A percentile compares a stretch with the other conserved stretches of the same genome.
Conservation (phyloP, 2,888 invertebrate species). For the Phortica magna region DNA sequence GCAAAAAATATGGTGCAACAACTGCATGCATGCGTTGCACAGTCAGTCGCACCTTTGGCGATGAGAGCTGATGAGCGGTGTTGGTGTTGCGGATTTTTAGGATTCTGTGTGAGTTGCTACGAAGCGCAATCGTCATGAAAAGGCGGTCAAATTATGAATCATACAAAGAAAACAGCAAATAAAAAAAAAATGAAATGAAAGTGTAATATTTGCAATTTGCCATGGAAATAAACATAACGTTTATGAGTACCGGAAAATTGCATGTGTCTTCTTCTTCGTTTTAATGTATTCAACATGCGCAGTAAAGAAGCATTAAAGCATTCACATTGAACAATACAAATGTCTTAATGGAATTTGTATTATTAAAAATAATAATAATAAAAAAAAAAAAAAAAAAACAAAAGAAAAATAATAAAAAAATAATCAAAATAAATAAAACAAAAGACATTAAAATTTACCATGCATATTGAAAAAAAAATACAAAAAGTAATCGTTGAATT, state of each 20-base stretch:
- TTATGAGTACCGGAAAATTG: too few relatives aligned
- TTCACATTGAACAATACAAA: too few relatives aligned
- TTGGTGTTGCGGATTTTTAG: background rate
- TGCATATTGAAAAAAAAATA: background rate
- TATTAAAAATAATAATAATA: background rate
- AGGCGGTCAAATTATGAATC: background rate
- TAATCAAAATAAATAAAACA: background rate
- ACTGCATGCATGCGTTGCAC: conserved; percentile 48
- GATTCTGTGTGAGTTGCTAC: background rate
- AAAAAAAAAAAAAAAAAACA: background rate
- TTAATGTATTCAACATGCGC: too few relatives aligned
- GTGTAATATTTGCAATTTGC: too few relatives aligned
- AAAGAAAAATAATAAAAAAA: background rate
- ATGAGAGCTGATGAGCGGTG: too few relatives aligned
- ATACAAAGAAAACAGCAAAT: background rate
- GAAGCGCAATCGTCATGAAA: too few relatives aligned
- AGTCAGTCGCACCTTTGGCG: too few relatives aligned
- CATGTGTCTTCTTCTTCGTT: too few relatives aligned
- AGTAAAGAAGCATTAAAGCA: too few relatives aligned
- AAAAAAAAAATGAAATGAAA: background rate
- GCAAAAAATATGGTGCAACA: conserved; percentile 65
- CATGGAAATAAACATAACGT: too few relatives aligned
- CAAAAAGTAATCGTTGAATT: background rate
- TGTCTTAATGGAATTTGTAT: background rate
- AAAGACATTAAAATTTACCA: background rate